A percentile compares a stretch with the other conserved stretches of the same genome.
Conservation (phyloP, 2,113 vertebrate species). For the Nycticryphes semicollaris region DNA sequence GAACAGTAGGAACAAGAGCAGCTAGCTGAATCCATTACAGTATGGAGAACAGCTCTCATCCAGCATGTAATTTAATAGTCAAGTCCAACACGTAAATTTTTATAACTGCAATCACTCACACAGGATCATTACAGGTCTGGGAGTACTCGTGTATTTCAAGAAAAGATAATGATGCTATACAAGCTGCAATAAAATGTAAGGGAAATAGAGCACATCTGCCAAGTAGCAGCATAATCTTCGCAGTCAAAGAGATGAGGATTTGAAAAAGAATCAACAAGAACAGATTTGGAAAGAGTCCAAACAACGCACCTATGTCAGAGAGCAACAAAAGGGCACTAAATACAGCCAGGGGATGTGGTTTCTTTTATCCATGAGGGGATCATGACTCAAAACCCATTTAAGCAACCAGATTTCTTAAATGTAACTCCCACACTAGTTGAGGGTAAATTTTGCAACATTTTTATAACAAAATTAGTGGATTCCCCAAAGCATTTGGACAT, state of each 20-base stretch:
- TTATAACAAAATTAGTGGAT: background rate
- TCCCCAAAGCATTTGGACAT: background rate
- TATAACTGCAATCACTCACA: background rate
- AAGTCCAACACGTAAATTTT: background rate
- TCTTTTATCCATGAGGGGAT: background rate
- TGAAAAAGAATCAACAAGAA: background rate
- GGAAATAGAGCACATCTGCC: background rate
- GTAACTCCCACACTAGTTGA: background rate
- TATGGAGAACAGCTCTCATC: background rate
- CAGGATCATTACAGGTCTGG: background rate
- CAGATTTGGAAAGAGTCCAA: background rate
- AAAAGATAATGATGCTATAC: background rate
- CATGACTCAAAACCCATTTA: background rate
- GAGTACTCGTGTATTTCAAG: background rate
- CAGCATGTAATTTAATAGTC: background rate
- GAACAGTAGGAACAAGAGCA: background rate
- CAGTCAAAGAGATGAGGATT: background rate
- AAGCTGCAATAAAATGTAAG: background rate
- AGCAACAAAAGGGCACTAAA: background rate
- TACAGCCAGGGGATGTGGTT: background rate
- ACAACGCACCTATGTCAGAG: background rate
- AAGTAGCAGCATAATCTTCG: background rate
- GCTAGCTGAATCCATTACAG: background rate
- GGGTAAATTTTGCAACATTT: background rate
- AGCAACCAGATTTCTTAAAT: background rate